Conservation (phyloP, 2,113 vertebrate genomes). For the Cepphus grylle region DNA sequence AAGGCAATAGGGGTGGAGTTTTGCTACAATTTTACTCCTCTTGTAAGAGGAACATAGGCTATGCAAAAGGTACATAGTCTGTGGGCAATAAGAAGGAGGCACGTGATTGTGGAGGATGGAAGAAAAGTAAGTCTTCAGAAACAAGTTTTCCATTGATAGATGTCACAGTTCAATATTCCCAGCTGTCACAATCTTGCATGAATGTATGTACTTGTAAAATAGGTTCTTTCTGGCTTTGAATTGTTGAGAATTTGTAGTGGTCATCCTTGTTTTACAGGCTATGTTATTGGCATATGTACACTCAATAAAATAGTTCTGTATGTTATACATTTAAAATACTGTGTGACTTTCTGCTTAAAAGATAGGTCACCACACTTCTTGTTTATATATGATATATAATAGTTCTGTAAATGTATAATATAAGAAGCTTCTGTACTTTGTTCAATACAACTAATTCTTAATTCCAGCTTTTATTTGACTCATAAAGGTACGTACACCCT, state of each 20-base stretch:
- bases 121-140: background rate
- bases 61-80: fast-evolving
- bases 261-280: background rate
- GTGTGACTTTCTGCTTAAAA: background rate
- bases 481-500: background rate
- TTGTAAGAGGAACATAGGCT: background rate
- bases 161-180: background rate
- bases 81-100: background rate
- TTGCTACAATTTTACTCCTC: background rate
- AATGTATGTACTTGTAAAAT: background rate
- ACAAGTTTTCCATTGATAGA: background rate
- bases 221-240: background rate
- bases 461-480: background rate
- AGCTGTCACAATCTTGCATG: background rate
- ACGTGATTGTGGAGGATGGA: background rate
- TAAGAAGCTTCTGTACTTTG: background rate
- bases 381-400: background rate
- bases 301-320: background rate
- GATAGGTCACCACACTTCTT: background rate
- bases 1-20: background rate
- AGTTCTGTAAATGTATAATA: background rate
- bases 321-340: background rate
- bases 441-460: background rate
- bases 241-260: background rate
- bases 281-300: fast-evolving